Evolutionary conservation across 23 tunicate genomes (phyloP).

Genomic region (Trididemnum miniatum): DNA sequence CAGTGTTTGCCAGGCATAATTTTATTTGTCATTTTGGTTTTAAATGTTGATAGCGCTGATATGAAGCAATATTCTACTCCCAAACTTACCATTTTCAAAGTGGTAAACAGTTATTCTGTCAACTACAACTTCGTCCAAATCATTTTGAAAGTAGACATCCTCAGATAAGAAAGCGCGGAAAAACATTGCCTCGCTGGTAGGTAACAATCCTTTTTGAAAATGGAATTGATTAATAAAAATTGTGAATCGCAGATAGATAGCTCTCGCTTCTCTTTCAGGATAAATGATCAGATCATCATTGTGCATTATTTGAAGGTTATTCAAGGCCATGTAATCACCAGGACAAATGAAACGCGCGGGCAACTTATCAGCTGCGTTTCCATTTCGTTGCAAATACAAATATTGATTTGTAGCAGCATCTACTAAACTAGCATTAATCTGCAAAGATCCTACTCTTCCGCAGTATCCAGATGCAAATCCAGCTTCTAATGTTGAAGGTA

Average conservation of each 20-base stretch:
- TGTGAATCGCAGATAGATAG: background rate
- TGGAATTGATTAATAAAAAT: background rate
- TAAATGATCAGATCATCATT: background rate
- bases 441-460: background rate
- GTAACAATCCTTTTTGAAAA: background rate
- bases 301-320: background rate
- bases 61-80: too few relatives aligned
- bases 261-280: background rate
- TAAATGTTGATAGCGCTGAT: too few relatives aligned
- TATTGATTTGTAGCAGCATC: background rate
- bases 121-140: background rate
- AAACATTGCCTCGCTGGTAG: background rate
- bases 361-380: background rate
- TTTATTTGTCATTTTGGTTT: too few relatives aligned
- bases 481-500: background rate
- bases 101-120: too few relatives aligned
- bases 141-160: background rate
- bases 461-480: background rate
- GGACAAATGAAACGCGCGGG: conserved; percentile 12
- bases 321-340: conserved; percentile 2
- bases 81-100: too few relatives aligned
- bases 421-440: background rate
- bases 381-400: background rate
- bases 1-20: too few relatives aligned
- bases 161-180: conserved; percentile 24